Evolutionary conservation across 1,140 invertebrate species (phyloP).

Genomic region (Calycopis cecrops): DNA sequence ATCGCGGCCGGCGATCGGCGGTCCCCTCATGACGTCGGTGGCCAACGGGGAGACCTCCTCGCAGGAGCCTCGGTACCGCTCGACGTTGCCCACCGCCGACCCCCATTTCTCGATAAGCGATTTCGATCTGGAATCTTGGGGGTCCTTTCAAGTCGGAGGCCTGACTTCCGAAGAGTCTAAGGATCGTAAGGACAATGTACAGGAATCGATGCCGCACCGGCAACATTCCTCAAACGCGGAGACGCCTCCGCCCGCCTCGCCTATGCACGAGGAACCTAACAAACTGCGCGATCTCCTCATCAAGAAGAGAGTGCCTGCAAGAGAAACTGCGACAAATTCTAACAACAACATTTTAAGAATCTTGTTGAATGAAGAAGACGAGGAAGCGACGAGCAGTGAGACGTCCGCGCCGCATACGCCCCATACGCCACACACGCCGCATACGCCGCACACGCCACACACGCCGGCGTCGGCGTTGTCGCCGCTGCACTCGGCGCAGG

Average conservation of each 20-base stretch:
- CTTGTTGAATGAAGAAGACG: constrained; percentile 88
- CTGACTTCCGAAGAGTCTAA: constrained; percentile 49
- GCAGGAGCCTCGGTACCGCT: constrained; percentile 42
- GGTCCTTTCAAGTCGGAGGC: constrained; percentile 46
- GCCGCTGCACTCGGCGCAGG: constrained; percentile 56
- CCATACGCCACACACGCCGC: constrained; percentile 58
- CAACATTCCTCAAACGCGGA: constrained; percentile 28
- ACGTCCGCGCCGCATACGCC: constrained; percentile 59
- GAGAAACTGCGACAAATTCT: constrained; percentile 43
- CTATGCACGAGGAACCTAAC: constrained; percentile 76
- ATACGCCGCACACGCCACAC: constrained; percentile 68
- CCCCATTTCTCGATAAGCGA: constrained; percentile 61
- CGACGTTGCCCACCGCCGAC: constrained; percentile 50
- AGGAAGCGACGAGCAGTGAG: constrained; percentile 78
- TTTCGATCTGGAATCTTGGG: constrained; percentile 77
- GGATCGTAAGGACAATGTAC: constrained; percentile 43
- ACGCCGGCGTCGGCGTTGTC: constrained; percentile 72
- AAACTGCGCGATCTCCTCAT: constrained; percentile 81
- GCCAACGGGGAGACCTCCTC: constrained; percentile 75
- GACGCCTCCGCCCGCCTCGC: constrained; percentile 61
- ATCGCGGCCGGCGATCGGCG: constrained; percentile 70
- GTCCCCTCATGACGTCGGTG: constrained; percentile 80
- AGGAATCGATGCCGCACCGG: constrained; percentile 5
- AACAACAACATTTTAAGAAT: constrained; percentile 82
- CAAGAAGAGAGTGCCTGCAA: constrained; percentile 66